phyloP scores from a whole-genome alignment of 2,113 vertebrate species.

The Heloderma charlesbogerti region DNA sequence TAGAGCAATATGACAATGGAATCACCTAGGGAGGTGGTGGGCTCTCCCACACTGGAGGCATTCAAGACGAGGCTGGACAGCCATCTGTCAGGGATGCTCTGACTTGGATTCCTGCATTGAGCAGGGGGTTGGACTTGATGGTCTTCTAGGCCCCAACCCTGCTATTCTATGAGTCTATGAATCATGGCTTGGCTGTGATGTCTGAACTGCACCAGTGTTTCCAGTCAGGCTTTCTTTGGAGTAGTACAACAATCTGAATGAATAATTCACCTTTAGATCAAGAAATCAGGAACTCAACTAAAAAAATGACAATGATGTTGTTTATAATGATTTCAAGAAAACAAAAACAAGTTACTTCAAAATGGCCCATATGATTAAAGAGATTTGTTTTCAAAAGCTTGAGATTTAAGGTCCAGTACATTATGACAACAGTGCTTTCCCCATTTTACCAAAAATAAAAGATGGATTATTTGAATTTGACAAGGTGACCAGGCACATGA shows the following conservation, averaged over 20 bases:
- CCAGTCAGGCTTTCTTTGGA: conserved; percentile 56
- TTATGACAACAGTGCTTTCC: not conserved
- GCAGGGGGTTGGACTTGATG: no score
- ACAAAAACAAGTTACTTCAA: not conserved
- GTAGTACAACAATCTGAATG: conserved; percentile 59
- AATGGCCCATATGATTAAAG: not conserved
- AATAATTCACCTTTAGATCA: conserved; percentile 58
- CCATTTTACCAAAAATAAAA: not conserved
- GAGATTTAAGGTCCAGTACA: not conserved
- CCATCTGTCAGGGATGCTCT: no score
- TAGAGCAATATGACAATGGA: no score
- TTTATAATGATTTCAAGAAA: not conserved
- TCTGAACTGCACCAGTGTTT: not conserved
- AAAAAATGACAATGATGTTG: conserved; percentile 47
- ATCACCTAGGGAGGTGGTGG: no score
- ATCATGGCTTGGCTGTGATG: not conserved
- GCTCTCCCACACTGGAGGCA: no score
- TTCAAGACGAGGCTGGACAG: no score
- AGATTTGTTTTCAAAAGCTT: not conserved
- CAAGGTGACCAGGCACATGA: not conserved
- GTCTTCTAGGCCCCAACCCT: no score
- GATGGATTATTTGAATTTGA: not conserved
- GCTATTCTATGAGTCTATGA: no score
- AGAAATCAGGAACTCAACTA: conserved; percentile 41
- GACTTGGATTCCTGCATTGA: no score